Evolutionary conservation across 2,888 invertebrate genomes (phyloP), one percentile per base, ranked within the genome.

Genomic region (Sminthurides aquaticus): DNA sequence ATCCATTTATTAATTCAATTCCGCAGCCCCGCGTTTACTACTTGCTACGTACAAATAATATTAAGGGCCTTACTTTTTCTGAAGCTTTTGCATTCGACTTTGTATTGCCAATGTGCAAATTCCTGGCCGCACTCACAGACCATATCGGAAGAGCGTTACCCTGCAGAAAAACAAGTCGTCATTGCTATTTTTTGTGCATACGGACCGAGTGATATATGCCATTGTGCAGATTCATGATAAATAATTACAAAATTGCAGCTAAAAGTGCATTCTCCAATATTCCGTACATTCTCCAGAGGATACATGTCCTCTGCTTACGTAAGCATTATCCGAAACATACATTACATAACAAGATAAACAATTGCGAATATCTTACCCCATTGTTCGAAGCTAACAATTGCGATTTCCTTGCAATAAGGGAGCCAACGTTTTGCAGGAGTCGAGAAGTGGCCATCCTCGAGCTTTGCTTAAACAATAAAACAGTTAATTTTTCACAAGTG

Each of bases 391-490:
- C 56, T 29, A 62, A 43, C 5, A 56, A 34, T 2, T 24, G n/a
- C 18, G 48, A 55, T 65, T 69, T 69, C 29, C 61, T 69, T 1
- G 67, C 56, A 18, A 69, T 43, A 1, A 69, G 48, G 11, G 64
- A 58, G 2, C 67, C 67, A 56, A 66, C 60, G 29, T 49, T 59
- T 49, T 69, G 67, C 43, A 69, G 62, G 48, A 69, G 61, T 54
- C 69, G 65, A 26, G 65, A 62, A 20, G 69, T 65, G 25, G 69
- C 69, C 69, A 69, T 69, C 15, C n/a, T n/a, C n/a, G 43, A 43
- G 43, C n/a, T n/a, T n/a, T n/a, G n/a, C n/a, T n/a, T n/a, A n/a
- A n/a, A n/a, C n/a, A n/a, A n/a, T n/a, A n/a, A n/a, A n/a, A n/a
- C n/a, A n/a, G n/a, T n/a, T n/a, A n/a, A n/a, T n/a, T n/a, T n/a